Percentiles rank a stretch among this genome's conserved stretches.
Evolutionary conservation across 2,888 invertebrate genomes (phyloP).

Genomic region (Oasisia sp.): DNA sequence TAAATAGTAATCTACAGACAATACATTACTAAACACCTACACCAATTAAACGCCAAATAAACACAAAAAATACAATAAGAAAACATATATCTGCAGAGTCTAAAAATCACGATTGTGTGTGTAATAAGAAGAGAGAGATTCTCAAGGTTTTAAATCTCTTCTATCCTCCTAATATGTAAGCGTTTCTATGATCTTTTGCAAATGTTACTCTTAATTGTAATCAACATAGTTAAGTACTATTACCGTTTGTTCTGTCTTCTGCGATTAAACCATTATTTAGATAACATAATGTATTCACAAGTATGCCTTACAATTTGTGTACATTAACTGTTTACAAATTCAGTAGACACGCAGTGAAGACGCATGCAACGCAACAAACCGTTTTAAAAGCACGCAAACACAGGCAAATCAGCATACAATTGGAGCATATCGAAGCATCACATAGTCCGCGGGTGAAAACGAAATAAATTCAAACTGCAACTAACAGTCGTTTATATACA

Average conservation of each 20-base stretch:
- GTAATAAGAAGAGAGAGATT: neutral
- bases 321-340: neutral
- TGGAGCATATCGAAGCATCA: neutral
- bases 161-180: neutral
- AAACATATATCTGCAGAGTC: neutral
- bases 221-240: neutral
- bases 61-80: neutral
- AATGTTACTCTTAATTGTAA: neutral
- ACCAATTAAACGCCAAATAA: neutral
- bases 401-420: neutral
- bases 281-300: neutral
- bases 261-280: neutral
- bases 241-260: neutral
- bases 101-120: neutral
- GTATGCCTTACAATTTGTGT: neutral
- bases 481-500: neutral
- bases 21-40: neutral
- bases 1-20: neutral
- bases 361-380: neutral
- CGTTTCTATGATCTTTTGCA: neutral
- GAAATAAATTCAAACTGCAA: neutral
- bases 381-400: neutral
- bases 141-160: neutral
- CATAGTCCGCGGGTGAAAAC: neutral
- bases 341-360: neutral